Evolutionary conservation across 2,888 invertebrate species (phyloP), one percentile per base, ranked within the genome.

Genomic region (Caenorhabditis sp.): DNA sequence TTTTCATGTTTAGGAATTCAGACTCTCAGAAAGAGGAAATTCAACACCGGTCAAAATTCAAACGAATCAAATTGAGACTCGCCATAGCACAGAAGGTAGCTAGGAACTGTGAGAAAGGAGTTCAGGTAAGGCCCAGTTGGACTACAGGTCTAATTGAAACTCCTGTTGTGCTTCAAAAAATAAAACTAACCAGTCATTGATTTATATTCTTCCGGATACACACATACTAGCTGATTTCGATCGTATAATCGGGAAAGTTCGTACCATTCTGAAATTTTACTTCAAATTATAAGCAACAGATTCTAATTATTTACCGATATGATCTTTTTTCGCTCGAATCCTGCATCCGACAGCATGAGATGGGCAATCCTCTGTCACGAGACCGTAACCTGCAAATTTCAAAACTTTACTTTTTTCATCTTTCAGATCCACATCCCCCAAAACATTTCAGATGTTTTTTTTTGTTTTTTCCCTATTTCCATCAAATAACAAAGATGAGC

Each of bases 311-410:
- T 23, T 27, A 75, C 75, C 75, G n/a, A 79, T 77, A 49, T 72
- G 70, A 66, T 79, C 79, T 36, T 72, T 72, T 52, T 70, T 72
- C 4, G 76, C 80, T 31, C 76, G 56, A 10, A 80, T 80, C 21
- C 80, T 56, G 23, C 80, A 80, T 25, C 80, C 80, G 20, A 80
- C 72, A 0, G 80, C 76, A 49, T 75, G 67, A 8, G 69, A 56
- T 14, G 80, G 77, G 52, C 80, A 80, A 36, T 78, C 71, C 49
- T 80, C 80, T 1, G 80, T 72, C 17, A 78, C 77, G 23, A 80
- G 56, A 23, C 80, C 80, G 58, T 73, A 80, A 1, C 80, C 80
- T 80, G 71, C 21, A 80, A 79, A n/a, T n/a, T n/a, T n/a, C n/a
- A n/a, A n/a, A n/a, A n/a, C n/a, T n/a, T n/a, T n/a, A n/a, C n/a